Conservation (phyloP, 1,140 invertebrate species). For the Hydropsyche tenuis region DNA sequence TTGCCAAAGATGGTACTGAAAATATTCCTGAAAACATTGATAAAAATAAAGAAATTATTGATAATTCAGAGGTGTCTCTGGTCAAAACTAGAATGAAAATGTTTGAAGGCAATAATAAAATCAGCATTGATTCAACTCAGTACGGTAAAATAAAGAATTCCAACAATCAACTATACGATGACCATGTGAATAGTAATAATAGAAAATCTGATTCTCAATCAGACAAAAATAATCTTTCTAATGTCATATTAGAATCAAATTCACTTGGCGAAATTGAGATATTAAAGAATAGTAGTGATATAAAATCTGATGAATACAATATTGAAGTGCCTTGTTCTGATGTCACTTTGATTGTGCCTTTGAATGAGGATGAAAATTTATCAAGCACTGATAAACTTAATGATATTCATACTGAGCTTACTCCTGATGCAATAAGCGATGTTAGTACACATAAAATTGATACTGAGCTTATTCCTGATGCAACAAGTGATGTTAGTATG, state of each 20-base stretch:
- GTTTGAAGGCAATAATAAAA: constrained; percentile 37
- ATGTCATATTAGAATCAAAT: background rate
- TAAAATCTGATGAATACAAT: no score
- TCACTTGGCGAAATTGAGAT: background rate
- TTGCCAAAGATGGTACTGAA: constrained; percentile 56
- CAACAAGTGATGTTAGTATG: no score
- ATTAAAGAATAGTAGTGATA: background rate
- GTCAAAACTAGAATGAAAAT: constrained; percentile 48
- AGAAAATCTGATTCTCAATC: no score
- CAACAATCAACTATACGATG: background rate
- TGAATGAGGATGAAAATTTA: no score
- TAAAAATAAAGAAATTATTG: constrained; percentile 17
- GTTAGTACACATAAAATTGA: no score
- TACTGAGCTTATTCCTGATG: no score
- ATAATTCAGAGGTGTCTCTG: constrained; percentile 32
- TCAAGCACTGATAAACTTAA: no score
- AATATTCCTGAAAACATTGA: constrained; percentile 52
- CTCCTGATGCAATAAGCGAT: no score
- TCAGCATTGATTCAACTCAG: background rate
- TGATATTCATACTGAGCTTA: no score
- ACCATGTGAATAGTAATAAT: background rate
- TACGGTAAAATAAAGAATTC: background rate
- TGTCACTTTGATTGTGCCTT: no score
- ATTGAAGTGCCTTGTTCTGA: no score
- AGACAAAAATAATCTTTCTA: no score